Base-by-base conservation (phyloP, 2,113 vertebrate species). In the Herpailurus yagouaroundi region DNA sequence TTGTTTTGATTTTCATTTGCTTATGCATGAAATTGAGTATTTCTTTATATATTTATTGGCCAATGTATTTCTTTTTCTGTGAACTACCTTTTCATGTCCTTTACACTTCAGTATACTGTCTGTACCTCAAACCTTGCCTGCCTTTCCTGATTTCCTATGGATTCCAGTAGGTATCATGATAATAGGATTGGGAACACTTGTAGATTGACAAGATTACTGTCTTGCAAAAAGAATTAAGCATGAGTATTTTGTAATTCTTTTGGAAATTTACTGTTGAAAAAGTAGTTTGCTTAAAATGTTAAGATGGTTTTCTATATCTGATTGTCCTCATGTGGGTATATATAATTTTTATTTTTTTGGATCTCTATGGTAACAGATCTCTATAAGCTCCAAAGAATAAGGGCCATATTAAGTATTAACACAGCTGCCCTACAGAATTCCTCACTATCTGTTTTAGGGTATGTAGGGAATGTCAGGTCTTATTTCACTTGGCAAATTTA, bases 1-100 rank as follows among this genome's bases (percentile, higher is more conserved):
- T 90, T 68, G 13, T 52, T 87, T 91, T 82, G 91, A 84, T 91
- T 94, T 93, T 93, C 25, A 79, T n/a, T 91, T 95, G 52, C 76
- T 92, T 90, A 73, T 66, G 7, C 25, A 66, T 41, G 21, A 92
- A 83, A 8, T 66, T 84, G 29, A 85, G 7, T 52, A 55, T 86
- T 38, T 92, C 16, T 66, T 69, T 93, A 76, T 69, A 13, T 68
- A 64, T 77, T 95, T 93, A 25, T 38, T 90, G 16, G 11, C 25
- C 64, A 81, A 1, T 77, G 31, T 45, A 64, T 90, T 90, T 89
- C 38, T 97, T 90, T 91, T 76, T 55, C 76, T 57, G 13, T 57
- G 25, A 64, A 73, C 27, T 71, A n/a, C 23, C 14, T 83, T 87
- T 73, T 93, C 41, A 36, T 82, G 19, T 50, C 13, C 4, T 87